Evolutionary conservation across 2,797 vertebrate genomes (phyloP).

Genomic region (Pampus argenteus): DNA sequence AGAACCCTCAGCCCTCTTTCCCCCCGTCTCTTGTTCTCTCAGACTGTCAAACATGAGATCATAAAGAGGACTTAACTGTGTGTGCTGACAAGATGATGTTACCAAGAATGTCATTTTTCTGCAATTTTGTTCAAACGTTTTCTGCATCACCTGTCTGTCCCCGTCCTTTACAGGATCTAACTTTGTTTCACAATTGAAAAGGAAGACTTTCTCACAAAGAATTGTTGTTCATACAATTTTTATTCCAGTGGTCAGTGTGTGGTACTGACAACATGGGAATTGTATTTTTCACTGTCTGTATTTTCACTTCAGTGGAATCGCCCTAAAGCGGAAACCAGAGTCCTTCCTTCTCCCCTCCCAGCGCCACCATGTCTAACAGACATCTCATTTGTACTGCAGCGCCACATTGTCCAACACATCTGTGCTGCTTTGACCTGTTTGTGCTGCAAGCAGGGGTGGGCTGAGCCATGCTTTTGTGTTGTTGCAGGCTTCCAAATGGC

Average conservation of each 20-base stretch:
- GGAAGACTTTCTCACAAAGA: slow-evolving; percentile 1
- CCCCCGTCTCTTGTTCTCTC: slow-evolving; percentile 52
- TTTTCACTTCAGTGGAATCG: slow-evolving; percentile 7
- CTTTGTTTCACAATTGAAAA: not conserved
- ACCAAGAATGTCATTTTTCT: slow-evolving; percentile 2
- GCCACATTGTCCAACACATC: slow-evolving; percentile 64
- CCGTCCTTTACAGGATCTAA: not conserved
- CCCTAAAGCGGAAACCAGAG: slow-evolving; percentile 4
- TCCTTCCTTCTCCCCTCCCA: slow-evolving; percentile 33
- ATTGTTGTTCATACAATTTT: slow-evolving; percentile 7
- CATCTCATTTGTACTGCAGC: slow-evolving; percentile 46
- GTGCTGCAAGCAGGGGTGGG: slow-evolving; percentile 24
- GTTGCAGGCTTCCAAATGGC: slow-evolving; percentile 9
- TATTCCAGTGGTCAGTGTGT: slow-evolving; percentile 17
- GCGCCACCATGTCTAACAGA: slow-evolving; percentile 53
- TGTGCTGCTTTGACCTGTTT: slow-evolving; percentile 56
- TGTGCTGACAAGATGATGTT: slow-evolving; percentile 16
- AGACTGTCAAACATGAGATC: not conserved
- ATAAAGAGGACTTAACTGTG: not conserved
- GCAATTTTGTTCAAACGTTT: not conserved
- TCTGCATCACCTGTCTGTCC: not conserved
- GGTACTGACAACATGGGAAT: slow-evolving; percentile 55
- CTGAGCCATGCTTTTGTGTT: not conserved
- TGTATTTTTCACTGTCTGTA: slow-evolving; percentile 32
- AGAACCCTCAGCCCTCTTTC: slow-evolving; percentile 36